Evolutionary conservation across 1,140 invertebrate species (phyloP).

Genomic region (Diprion similis): DNA sequence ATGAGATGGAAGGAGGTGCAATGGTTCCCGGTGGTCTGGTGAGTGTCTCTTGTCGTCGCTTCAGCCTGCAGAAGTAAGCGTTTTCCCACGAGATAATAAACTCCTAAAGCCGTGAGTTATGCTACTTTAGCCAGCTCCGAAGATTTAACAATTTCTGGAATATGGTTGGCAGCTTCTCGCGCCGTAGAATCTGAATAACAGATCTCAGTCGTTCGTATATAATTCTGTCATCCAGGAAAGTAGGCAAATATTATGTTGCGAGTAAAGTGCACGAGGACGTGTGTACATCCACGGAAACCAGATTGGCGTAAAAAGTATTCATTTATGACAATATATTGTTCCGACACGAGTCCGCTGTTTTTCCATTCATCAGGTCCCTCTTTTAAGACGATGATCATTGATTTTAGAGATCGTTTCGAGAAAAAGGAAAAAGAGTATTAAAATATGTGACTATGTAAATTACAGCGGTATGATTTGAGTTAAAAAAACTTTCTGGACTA

Average conservation of each 20-base stretch:
- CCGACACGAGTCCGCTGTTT: conserved; percentile 16
- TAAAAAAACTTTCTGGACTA: no score
- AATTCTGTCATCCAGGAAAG: background rate
- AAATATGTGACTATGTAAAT: no score
- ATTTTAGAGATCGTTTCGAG: background rate
- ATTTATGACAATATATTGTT: conserved; percentile 23
- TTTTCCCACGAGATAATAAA: conserved; percentile 51
- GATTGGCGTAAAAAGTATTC: background rate
- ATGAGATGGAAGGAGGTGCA: conserved; percentile 9
- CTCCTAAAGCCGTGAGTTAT: conserved; percentile 22
- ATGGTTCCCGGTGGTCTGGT: conserved; percentile 51
- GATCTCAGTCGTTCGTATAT: conserved; percentile 6
- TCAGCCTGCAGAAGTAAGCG: conserved; percentile 43
- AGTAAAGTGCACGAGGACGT: background rate
- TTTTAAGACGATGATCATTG: conserved; percentile 19
- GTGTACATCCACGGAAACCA: background rate
- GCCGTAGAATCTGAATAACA: conserved; percentile 1
- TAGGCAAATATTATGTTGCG: conserved; percentile 11
- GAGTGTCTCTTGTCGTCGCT: conserved; percentile 52
- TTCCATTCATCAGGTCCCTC: conserved; percentile 25
- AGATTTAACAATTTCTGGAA: conserved; percentile 12
- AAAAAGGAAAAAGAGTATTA: no score
- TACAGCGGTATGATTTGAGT: no score
- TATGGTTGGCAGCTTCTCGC: background rate
- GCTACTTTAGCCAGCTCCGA: conserved; percentile 10